These are phyloP conservation scores for Cepaea nemoralis DNA, from an alignment of 1,140 invertebrate species.

Conservation along the genomic window DNA sequence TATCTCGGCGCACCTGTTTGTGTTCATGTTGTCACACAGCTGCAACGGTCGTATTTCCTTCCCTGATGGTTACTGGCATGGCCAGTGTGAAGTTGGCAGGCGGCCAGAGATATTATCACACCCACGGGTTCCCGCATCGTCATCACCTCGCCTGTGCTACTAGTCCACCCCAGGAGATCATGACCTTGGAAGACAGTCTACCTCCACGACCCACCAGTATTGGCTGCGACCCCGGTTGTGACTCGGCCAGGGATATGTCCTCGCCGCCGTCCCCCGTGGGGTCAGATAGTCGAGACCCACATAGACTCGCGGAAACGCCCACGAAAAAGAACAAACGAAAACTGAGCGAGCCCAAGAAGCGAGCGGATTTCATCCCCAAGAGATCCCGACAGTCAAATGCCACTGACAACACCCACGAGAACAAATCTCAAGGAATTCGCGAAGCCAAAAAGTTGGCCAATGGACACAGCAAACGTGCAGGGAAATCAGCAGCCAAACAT, in stretches of 20 bases:
- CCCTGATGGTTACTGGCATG: slow-evolving; percentile 32
- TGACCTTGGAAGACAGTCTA: slow-evolving; percentile 5
- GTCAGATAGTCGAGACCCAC: background rate
- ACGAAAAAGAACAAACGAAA: slow-evolving; percentile 78
- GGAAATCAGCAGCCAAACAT: background rate
- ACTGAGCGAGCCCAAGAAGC: slow-evolving; percentile 79
- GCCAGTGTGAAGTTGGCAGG: slow-evolving; percentile 29
- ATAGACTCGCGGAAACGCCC: slow-evolving; percentile 50
- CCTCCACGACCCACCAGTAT: background rate
- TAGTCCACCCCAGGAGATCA: background rate
- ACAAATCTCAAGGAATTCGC: background rate
- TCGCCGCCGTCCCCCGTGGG: background rate
- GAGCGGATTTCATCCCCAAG: background rate
- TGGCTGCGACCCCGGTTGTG: background rate
- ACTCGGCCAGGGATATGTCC: background rate
- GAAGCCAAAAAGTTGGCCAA: background rate
- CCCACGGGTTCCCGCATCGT: background rate
- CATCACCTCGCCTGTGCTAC: background rate
- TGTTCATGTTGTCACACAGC: too few species aligned
- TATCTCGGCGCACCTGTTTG: too few species aligned
- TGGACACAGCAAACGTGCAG: background rate
- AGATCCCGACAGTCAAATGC: background rate
- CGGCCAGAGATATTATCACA: slow-evolving; percentile 2
- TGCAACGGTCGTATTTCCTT: background rate
- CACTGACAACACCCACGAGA: background rate